Percentiles rank a stretch among this genome's conserved stretches.
These are phyloP conservation scores for Acronicta aceris DNA, from an alignment of 2,888 invertebrate genomes.

Conservation along the genomic window DNA sequence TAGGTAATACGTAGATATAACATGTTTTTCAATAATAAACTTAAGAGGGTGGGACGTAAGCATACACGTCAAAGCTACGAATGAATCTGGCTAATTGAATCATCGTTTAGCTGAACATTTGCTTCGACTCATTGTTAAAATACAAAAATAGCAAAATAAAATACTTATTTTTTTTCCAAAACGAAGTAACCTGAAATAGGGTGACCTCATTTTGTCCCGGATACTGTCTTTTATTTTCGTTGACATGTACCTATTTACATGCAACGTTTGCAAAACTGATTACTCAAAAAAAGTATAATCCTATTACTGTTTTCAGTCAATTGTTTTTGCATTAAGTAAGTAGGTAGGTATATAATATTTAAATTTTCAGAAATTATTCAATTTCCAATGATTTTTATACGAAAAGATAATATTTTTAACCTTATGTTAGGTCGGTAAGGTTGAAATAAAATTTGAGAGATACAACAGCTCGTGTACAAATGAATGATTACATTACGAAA, in stretches of 20 bases:
- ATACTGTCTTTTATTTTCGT: conserved; percentile 3
- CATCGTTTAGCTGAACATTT: conserved; percentile 27
- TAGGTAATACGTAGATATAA: conserved; percentile 16
- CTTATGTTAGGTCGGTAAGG: background rate
- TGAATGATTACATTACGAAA: conserved; percentile 62
- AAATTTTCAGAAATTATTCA: too few relatives aligned
- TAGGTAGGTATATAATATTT: too few relatives aligned
- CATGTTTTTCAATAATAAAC: conserved; percentile 44
- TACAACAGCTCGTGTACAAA: conserved; percentile 28
- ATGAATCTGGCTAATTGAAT: conserved; percentile 19
- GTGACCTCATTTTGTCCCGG: conserved; percentile 33
- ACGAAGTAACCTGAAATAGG: conserved; percentile 9
- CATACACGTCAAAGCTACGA: conserved; percentile 36
- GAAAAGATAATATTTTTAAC: background rate
- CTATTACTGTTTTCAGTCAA: background rate
- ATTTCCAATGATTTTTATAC: background rate
- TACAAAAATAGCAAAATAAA: background rate
- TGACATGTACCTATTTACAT: background rate
- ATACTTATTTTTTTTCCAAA: background rate
- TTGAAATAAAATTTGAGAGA: conserved; percentile 10
- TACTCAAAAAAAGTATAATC: background rate
- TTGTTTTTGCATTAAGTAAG: background rate
- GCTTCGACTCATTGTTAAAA: background rate
- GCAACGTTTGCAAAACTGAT: background rate
- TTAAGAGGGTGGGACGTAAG: conserved; percentile 45